Base-by-base conservation (phyloP, 2,888 invertebrate genomes). In the Drosophila demipolita region DNA sequence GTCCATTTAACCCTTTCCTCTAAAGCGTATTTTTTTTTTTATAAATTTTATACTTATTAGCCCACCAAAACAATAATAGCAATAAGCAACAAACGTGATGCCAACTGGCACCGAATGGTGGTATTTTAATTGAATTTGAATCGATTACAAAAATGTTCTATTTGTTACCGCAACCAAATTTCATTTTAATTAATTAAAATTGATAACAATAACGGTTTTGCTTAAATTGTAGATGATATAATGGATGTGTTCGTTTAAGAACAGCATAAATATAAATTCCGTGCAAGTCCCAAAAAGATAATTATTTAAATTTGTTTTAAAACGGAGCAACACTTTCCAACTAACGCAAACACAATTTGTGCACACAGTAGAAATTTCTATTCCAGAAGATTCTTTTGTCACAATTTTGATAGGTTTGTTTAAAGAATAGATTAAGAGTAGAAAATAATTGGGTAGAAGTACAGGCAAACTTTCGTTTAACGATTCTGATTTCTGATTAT, bases 41-140 rank as follows among this genome's bases (percentile, higher is more conserved):
- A 29, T 54, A 40, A 53, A 53, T 71, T 71, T 40, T 66, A 57
- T 73, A 57, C 70, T 70, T 63, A 59, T 76, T 40, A 59, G 65
- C 55, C 58, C 45, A 29, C 17, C 26, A 54, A 17, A 52, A 29
- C 59, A 64, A 49, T 58, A 50, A 63, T 35, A 60, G n/a, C 35
- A 62, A 26, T 54, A 40, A 54, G 20, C 49, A 38, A 38, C 52
- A 57, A 23, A 29, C 50, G 26, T 26, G 40, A 36, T 32, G 50
- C 74, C 71, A 82, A 70, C 57, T 77, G 89, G 69, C 70, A 73
- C 68, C 72, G 77, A 55, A 73, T 29, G 29, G 5, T 29, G 29
- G 29, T 6, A 6, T 75, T 90, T 87, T 87, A 90, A 90, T 87
- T 87, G 90, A 90, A 89, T 88, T 87, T 90, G 80, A 88, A 90